Conservation (phyloP, 2,888 invertebrate species). For the Desoria tigrina region DNA sequence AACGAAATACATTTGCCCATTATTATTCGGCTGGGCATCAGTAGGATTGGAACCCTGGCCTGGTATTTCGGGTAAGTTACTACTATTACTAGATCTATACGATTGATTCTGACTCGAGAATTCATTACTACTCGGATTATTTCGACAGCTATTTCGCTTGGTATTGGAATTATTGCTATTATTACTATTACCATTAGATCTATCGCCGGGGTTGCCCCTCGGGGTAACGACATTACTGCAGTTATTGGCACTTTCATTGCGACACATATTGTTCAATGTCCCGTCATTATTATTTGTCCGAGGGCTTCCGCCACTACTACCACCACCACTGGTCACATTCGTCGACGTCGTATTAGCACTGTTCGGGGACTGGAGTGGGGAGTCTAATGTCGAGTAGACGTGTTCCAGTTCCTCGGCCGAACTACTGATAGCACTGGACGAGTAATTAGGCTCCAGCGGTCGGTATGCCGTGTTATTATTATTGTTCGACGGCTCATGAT, state of each 20-base stretch:
- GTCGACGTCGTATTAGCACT: constrained; percentile 1
- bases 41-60: not conserved
- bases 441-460: constrained; percentile 43
- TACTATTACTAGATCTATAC: constrained; percentile 12
- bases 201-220: not conserved
- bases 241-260: constrained; percentile 15
- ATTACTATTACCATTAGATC: constrained; percentile 5
- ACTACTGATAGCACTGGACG: constrained; percentile 35
- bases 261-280: not conserved
- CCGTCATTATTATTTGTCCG: not conserved
- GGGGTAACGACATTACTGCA: not conserved
- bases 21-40: constrained; percentile 14
- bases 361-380: constrained; percentile 26
- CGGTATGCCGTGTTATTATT: constrained; percentile 26
- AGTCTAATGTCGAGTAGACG: constrained; percentile 43
- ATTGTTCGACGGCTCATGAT: constrained; percentile 23
- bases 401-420: constrained; percentile 44
- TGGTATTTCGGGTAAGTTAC: constrained; percentile 5
- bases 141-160: constrained; percentile 9
- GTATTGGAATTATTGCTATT: not conserved
- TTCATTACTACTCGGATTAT: constrained; percentile 25
- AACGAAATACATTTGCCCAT: constrained; percentile 45
- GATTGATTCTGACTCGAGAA: not conserved
- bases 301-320: not conserved
- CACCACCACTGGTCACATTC: not conserved